Conservation (phyloP, 2,113 vertebrate genomes). For the Eonycteris spelaea region DNA sequence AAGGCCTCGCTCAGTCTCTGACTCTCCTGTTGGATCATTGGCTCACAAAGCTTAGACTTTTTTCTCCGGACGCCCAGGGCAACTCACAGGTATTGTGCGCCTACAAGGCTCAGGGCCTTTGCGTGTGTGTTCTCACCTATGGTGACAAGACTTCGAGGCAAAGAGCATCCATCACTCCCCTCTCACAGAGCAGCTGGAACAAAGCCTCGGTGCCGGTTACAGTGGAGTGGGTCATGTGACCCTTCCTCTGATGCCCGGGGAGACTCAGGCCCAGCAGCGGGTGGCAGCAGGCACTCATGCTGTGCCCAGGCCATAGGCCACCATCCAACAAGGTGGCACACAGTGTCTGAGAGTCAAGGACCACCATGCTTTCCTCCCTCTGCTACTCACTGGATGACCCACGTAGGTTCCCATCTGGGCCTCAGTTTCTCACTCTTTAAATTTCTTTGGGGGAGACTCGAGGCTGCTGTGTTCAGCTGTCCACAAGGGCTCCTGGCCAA, state of each 20-base stretch:
- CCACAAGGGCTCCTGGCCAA: background rate
- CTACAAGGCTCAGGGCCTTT: accelerated
- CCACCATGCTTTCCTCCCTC: accelerated
- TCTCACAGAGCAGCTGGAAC: background rate
- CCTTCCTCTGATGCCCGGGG: no score
- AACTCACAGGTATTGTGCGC: accelerated
- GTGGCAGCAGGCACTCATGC: accelerated
- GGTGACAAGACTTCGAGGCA: background rate
- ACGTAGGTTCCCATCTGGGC: background rate
- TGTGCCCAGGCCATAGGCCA: accelerated
- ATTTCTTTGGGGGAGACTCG: background rate
- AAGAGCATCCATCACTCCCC: background rate
- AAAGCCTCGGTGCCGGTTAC: no score
- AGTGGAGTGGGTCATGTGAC: background rate
- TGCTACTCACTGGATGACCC: background rate
- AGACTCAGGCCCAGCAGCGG: background rate
- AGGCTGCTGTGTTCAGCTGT: background rate
- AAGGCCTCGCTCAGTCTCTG: background rate
- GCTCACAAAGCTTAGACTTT: no score
- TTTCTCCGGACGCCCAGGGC: background rate
- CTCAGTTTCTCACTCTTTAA: background rate
- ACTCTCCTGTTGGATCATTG: background rate
- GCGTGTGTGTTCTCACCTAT: accelerated
- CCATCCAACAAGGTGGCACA: accelerated
- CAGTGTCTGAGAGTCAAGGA: accelerated